Evolutionary conservation across 2,888 invertebrate species (phyloP).

Genomic region (Platycnemis pennipes): DNA sequence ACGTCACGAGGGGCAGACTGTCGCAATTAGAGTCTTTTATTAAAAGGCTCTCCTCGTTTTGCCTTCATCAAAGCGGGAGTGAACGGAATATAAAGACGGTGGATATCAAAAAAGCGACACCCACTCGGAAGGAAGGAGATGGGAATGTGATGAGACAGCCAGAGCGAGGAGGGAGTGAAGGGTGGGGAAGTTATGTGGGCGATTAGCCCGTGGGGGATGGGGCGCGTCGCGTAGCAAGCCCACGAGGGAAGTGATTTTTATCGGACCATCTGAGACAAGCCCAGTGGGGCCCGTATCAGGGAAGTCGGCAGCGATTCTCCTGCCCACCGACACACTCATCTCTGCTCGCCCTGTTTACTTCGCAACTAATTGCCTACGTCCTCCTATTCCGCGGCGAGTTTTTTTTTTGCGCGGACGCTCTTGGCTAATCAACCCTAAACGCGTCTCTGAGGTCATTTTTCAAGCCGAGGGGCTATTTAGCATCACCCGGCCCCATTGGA

Average conservation of each 20-base stretch:
- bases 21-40: not conserved
- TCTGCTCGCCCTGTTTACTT: not conserved
- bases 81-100: too few species aligned
- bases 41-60: not conserved
- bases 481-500: not conserved
- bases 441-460: constrained; percentile 18
- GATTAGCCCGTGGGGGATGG: too few species aligned
- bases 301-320: not conserved
- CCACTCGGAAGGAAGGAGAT: too few species aligned
- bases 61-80: not conserved
- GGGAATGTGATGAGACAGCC: not conserved
- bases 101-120: too few species aligned
- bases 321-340: not conserved
- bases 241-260: constrained; percentile 3
- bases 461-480: not conserved
- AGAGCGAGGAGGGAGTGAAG: not conserved
- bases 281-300: not conserved
- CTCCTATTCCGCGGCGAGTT: not conserved
- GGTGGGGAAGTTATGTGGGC: too few species aligned
- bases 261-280: not conserved
- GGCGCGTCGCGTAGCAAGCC: too few species aligned
- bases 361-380: constrained; percentile 9
- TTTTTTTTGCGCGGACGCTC: not conserved
- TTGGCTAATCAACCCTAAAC: not conserved
- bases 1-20: not conserved